Conservation (phyloP, 2,888 invertebrate species). For the Zygogramma bicolorata region DNA sequence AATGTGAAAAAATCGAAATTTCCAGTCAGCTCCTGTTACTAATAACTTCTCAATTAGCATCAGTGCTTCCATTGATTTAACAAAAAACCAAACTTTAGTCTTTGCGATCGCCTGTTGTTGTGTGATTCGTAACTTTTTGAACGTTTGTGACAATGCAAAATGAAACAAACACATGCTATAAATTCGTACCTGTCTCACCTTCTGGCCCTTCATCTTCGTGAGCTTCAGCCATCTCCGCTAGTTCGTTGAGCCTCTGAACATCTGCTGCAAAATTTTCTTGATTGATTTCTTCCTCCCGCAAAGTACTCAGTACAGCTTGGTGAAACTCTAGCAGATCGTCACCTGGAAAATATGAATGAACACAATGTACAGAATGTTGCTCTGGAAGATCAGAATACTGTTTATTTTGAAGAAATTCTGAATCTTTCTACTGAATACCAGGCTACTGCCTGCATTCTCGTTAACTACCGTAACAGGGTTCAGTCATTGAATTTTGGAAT, state of each 20-base stretch:
- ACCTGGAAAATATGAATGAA: slow-evolving; percentile 60
- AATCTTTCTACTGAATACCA: no score
- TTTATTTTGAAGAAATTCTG: no score
- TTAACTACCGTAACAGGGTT: no score
- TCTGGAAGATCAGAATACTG: no score
- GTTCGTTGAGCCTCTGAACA: slow-evolving; percentile 78
- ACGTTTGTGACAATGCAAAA: slow-evolving; percentile 33
- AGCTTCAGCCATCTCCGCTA: slow-evolving; percentile 78
- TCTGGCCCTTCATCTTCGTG: slow-evolving; percentile 74
- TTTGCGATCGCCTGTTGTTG: no score
- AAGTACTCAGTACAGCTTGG: slow-evolving; percentile 78
- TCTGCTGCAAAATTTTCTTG: slow-evolving; percentile 75
- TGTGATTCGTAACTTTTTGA: slow-evolving; percentile 36
- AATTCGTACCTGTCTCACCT: slow-evolving; percentile 75
- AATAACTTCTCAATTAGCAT: neutral
- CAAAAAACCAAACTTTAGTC: no score
- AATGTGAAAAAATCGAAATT: neutral
- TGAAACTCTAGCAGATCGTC: slow-evolving; percentile 96
- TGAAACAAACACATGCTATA: slow-evolving; percentile 32
- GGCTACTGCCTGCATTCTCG: no score
- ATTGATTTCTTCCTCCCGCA: slow-evolving; percentile 74
- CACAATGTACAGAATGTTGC: no score
- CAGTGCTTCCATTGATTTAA: neutral
- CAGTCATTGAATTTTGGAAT: no score
- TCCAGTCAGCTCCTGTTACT: neutral